Base-by-base conservation (phyloP, 1,140 invertebrate species). In the Caenorhabditis briggsae region DNA sequence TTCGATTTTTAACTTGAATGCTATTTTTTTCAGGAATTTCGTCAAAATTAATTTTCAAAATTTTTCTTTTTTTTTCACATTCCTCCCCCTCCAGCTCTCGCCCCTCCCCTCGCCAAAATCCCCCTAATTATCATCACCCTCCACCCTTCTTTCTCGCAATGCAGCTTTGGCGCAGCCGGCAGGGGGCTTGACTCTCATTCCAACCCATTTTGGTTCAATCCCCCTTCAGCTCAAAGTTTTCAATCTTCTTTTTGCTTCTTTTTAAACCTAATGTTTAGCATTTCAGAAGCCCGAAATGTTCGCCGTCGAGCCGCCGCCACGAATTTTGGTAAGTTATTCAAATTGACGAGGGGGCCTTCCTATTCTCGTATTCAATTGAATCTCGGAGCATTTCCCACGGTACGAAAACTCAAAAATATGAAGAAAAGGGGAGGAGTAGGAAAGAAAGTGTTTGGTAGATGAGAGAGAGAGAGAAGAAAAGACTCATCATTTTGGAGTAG, bases 301-400 rank as follows among this genome's bases (percentile, higher is more conserved):
- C 70, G 70, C 70, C 12, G 70, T 78, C 5, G 70, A 78, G n/a
- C n/a, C 70, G 46, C 70, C 70, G 11, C 70, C 70, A 12, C 70
- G 70, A 78, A 9, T 48, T 23, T 11, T 78, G 70, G 70, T 78
- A 53, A 78, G 70, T 78, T 78, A 48, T 78, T 78, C 46, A 78
- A 78, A 48, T 78, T 78, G 43, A 25, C 0, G 2, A 16, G 6
- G 5, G 70, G 46, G 43, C 46, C 9, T n/a, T n/a, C n/a, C 70
- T 2, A 2, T 14, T n/a, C 65, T n/a, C 12, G 48, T 50, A 78
- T 78, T 78, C 70, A 78, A 78, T 78, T 78, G 46, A 33, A 78
- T 50, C 46, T 18, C 20, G 20, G 70, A 50, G 33, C 33, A 33
- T 33, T 78, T 78, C 70, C 70, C 70, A 78, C 70, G 70, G 70